These are phyloP conservation scores for Planococcus citri DNA, from an alignment of 1,140 invertebrate genomes.

Conservation along the genomic window DNA sequence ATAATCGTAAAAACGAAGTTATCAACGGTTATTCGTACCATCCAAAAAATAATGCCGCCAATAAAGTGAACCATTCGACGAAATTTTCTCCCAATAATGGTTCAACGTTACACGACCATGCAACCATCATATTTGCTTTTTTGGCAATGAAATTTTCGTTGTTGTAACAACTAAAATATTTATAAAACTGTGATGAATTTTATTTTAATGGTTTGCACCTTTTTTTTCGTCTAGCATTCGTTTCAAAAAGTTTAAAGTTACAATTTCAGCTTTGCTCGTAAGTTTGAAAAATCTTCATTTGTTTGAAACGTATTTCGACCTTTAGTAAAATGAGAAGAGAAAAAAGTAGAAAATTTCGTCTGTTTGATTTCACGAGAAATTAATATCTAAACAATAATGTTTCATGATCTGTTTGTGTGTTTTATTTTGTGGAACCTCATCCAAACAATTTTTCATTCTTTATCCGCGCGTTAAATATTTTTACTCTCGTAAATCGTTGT, in stretches of 20 bases:
- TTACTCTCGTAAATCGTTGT: not conserved
- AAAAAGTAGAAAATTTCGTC: no score
- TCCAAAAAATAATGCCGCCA: not conserved
- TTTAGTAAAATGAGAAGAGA: no score
- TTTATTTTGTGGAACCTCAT: no score
- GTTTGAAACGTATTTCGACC: no score
- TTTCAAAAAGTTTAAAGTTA: no score
- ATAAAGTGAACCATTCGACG: not conserved
- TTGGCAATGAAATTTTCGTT: not conserved
- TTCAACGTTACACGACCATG: not conserved
- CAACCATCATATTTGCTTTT: not conserved
- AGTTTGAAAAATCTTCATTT: no score
- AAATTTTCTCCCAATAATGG: not conserved
- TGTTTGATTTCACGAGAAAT: no score
- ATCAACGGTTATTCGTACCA: not conserved
- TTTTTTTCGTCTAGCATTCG: not conserved
- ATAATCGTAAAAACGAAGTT: conserved; percentile 14
- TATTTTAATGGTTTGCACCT: not conserved
- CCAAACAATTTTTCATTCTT: not conserved
- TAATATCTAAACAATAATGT: no score
- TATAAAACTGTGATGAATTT: conserved; percentile 16
- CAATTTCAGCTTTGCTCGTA: no score
- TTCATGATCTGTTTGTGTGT: no score
- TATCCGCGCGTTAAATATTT: not conserved
- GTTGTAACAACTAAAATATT: not conserved